Evolutionary conservation across 2,113 vertebrate species (phyloP).

Genomic region (Hemiprocne comata): DNA sequence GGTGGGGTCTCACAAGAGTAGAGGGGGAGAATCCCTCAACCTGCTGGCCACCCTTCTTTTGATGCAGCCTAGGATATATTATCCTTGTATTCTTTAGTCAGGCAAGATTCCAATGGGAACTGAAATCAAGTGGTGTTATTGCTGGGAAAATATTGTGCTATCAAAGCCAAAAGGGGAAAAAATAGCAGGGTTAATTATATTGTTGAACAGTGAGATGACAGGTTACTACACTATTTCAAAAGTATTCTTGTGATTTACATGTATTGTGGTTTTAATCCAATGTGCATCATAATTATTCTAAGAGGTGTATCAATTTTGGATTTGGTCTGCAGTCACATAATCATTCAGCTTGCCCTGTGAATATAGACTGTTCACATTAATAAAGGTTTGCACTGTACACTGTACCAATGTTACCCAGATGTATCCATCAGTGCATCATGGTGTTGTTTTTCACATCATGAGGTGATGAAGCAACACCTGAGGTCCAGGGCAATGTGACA

Average conservation of each 20-base stretch:
- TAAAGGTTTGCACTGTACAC: background rate
- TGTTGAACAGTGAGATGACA: background rate
- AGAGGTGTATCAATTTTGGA: background rate
- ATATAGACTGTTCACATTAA: background rate
- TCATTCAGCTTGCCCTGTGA: background rate
- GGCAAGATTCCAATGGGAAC: constrained; percentile 6
- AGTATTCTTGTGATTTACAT: background rate
- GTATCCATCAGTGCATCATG: background rate
- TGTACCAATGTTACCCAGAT: background rate
- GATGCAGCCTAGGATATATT: background rate
- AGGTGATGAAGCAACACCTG: background rate
- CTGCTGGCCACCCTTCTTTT: too few species aligned
- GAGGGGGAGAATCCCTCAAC: too few species aligned
- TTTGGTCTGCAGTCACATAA: background rate
- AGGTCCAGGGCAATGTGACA: background rate
- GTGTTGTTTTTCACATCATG: background rate
- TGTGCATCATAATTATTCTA: background rate
- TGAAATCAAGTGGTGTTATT: constrained; percentile 9
- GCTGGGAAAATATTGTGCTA: constrained; percentile 31
- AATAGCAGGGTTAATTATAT: background rate
- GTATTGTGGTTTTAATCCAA: background rate
- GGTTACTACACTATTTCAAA: background rate
- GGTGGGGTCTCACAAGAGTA: too few species aligned
- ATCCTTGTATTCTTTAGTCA: constrained; percentile 15
- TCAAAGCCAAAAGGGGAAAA: constrained; percentile 13